Base-by-base conservation (phyloP, 2,888 invertebrate genomes). In the Anthophora plumipes region DNA sequence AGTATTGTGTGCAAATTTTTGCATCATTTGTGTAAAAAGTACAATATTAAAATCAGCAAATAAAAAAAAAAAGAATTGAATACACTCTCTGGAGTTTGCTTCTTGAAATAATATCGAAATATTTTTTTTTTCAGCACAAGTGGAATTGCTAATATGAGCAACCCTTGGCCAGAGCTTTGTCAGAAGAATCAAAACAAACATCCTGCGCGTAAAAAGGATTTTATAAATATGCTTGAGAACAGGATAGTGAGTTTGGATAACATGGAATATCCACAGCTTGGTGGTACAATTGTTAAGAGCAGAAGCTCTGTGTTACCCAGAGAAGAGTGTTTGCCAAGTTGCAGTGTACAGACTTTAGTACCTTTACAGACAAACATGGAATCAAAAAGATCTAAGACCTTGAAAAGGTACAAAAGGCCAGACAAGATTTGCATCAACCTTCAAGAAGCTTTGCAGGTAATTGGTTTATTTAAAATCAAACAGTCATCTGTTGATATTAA, bases 341-440 rank as follows among this genome's bases (percentile, higher is more conserved):
- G 69, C 1, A 59, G n/a, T 9, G 22, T 66, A 22, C 31, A 64
- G 22, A 48, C 72, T 54, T 25, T 67, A 39, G 48, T 68, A n/a
- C 76, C 71, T 0, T 11, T 22, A 0, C 25, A 64, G 17, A 17
- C 52, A 0, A 39, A 20, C 17, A 25, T 43, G 7, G 68, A 72
- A 46, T 25, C 72, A 9, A 72, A 43, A 7, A 57, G 3, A 0
- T 61, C 64, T 8, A 76, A 50, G 12, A 20, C 31, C 5, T 17
- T 46, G 0, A 59, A 46, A 20, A 64, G 46, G 6, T 71, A 48
- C 3, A 76, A n/a, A 6, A 80, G 77, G 52, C 41, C 70, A 0
- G 77, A 80, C 1, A 83, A 60, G 25, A 84, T 89, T 41, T 76
- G 78, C 20, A 82, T 90, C 22, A 80, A 90, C 80, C 67, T 89